Conservation (phyloP, 2,888 invertebrate species). For the Cetonia aurata region DNA sequence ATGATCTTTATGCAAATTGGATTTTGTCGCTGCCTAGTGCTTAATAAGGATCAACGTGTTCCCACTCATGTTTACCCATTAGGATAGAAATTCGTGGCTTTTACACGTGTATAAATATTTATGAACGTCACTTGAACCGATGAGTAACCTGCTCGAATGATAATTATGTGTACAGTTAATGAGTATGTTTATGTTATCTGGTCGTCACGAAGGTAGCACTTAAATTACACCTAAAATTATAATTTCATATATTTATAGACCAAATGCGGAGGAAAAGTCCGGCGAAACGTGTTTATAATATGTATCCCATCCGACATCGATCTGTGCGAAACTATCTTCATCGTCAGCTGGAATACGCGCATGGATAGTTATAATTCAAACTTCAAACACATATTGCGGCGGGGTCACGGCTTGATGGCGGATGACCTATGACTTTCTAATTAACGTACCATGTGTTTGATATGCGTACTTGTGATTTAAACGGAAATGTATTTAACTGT, state of each 20-base stretch:
- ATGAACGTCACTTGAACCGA: slow-evolving; percentile 22
- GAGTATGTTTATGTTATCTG: slow-evolving; percentile 17
- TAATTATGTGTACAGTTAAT: slow-evolving; percentile 29
- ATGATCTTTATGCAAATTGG: slow-evolving; percentile 5
- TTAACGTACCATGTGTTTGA: slow-evolving; percentile 36
- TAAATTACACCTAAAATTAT: slow-evolving; percentile 20
- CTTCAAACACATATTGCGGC: slow-evolving; percentile 8
- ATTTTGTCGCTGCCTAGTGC: slow-evolving; percentile 6
- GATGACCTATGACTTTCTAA: slow-evolving; percentile 41
- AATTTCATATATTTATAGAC: slow-evolving; percentile 10
- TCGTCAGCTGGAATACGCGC: slow-evolving; percentile 12
- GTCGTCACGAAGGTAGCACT: slow-evolving; percentile 20
- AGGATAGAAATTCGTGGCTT: slow-evolving; percentile 14
- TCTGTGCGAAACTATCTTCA: slow-evolving; percentile 26
- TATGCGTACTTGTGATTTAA: slow-evolving; percentile 10
- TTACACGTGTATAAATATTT: slow-evolving; percentile 34
- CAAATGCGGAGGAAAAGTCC: background rate
- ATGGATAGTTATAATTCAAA: slow-evolving; percentile 20
- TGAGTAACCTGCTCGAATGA: slow-evolving; percentile 27
- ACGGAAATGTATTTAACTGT: slow-evolving; percentile 8
- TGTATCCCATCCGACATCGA: background rate
- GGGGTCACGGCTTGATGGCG: slow-evolving; percentile 38
- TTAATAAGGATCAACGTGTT: slow-evolving; percentile 18
- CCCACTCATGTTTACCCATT: slow-evolving; percentile 18
- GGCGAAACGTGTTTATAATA: background rate